Conservation (phyloP, 2,113 vertebrate species). For the Engraulis encrasicolus region DNA sequence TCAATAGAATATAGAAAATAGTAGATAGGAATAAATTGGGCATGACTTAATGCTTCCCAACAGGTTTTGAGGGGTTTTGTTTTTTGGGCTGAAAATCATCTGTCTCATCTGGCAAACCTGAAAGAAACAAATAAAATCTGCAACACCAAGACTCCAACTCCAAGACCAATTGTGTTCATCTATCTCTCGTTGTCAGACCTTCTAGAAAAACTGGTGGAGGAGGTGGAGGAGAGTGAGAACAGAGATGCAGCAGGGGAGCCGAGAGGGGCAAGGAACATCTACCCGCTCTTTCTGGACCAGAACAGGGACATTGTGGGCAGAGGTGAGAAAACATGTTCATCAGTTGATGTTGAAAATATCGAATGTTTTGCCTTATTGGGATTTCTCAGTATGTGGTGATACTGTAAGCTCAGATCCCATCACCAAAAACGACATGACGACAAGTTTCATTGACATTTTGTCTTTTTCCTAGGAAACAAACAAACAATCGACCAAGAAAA, state of each 20-base stretch:
- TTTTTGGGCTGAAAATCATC: no score
- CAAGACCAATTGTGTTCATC: no score
- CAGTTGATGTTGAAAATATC: no score
- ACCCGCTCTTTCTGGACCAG: constrained; percentile 66
- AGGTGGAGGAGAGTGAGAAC: constrained; percentile 64
- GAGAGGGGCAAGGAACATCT: constrained; percentile 65
- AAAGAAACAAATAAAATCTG: no score
- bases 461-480: constrained; percentile 61
- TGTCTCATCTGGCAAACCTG: no score
- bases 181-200: neutral
- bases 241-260: constrained; percentile 60
- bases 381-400: neutral
- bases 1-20: no score
- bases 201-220: constrained; percentile 72
- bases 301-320: constrained; percentile 63
- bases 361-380: no score
- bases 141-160: no score
- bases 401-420: neutral
- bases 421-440: no score
- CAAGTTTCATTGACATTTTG: neutral
- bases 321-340: constrained; percentile 41
- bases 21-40: no score
- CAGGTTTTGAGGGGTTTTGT: no score
- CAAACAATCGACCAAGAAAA: constrained; percentile 64
- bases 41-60: no score